Evolutionary conservation across 1,140 invertebrate species (phyloP).

Genomic region (Brachionus sp.): DNA sequence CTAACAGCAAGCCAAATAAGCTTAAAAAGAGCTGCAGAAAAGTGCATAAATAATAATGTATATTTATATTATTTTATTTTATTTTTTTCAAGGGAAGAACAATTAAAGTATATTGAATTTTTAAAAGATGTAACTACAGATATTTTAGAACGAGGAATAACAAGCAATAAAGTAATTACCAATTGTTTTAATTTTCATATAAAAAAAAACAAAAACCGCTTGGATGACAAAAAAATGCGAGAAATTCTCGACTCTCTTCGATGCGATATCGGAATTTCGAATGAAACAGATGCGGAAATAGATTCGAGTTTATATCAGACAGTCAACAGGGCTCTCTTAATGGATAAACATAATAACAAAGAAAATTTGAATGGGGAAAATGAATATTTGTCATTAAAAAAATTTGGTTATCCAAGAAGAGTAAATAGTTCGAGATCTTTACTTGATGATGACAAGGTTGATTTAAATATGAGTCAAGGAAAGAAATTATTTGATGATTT

Average conservation of each 20-base stretch:
- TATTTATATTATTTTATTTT: not conserved
- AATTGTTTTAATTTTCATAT: slow-evolving; percentile 33
- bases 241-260: not conserved
- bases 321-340: not conserved
- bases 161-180: slow-evolving; percentile 32
- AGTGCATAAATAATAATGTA: not conserved
- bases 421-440: not conserved
- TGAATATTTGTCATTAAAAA: slow-evolving; percentile 30
- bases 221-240: slow-evolving; percentile 41
- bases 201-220: slow-evolving; percentile 7
- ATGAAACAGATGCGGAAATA: not conserved
- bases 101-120: slow-evolving; percentile 34
- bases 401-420: slow-evolving; percentile 9
- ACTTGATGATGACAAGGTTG: not conserved
- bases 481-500: not conserved
- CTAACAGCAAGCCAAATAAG: not conserved
- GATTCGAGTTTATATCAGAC: not conserved
- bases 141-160: not conserved
- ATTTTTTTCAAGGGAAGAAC: not conserved
- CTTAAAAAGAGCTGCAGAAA: not conserved
- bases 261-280: slow-evolving; percentile 1
- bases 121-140: slow-evolving; percentile 39
- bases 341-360: slow-evolving; percentile 26
- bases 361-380: not conserved
- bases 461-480: not conserved